Base-by-base conservation (phyloP, 2,797 vertebrate genomes). In the Astyanax mexicanus region DNA sequence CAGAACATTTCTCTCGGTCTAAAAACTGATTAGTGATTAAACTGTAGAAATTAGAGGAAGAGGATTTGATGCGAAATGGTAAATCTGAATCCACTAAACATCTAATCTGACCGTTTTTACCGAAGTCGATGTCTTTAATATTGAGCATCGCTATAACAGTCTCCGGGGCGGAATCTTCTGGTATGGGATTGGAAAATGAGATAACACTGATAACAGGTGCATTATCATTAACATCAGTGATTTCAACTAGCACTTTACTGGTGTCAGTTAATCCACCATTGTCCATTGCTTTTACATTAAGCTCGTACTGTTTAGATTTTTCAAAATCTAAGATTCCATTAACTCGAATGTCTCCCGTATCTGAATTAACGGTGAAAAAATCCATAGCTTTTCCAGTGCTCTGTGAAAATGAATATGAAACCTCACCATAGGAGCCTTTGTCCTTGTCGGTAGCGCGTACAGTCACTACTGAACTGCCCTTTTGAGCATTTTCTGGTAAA, bases 81-180 rank as follows among this genome's bases (percentile, higher is more conserved):
- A 84, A 77, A 27, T 86, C 72, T 0, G 84, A 82, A 73, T 78
- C 44, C 9, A 85, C 74, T 0, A 11, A 45, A 42, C 86, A 88
- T 17, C 65, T 74, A 8, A 91, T 85, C 32, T 85, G 81, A 0
- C 89, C 91, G 52, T 91, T 76, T 11, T 87, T 85, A 0, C 69
- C 86, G 0, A 89, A 88, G 0, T 95, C 93, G 69, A 84, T 80
- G 23, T 95, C 93, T 17, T 92, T 88, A 0, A 93, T 77, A 0
- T 93, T 93, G 12, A 95, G 90, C 58, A 94, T 89, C 0, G 92
- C 91, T 7, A 95, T 89, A 0, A 94, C 79, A 0, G 89, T 90
- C 4, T 86, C 89, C 0, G 84, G 75, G 9, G n/a, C 70, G 4
- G 87, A 81, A 45, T 92, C 78, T 75, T 92, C 91, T 0, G 86